Conservation (phyloP, 2,888 invertebrate genomes). For the Melanophora roralis region DNA sequence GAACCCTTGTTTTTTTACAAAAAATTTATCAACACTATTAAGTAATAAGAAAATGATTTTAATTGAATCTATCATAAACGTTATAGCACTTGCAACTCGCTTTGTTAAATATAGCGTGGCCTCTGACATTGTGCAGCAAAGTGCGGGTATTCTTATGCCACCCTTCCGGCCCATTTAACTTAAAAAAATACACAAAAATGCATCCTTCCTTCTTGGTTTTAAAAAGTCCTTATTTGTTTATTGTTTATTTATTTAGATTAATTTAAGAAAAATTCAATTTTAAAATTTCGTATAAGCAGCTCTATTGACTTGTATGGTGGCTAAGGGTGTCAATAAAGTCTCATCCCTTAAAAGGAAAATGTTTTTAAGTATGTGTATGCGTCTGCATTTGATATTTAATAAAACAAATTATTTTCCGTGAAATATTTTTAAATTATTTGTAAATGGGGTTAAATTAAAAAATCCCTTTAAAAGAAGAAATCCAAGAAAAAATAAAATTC, state of each 20-base stretch:
- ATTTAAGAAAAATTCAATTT: conserved; percentile 14
- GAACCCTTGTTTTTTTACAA: too few species aligned
- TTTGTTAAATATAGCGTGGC: too few species aligned
- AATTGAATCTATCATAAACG: too few species aligned
- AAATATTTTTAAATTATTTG: conserved; percentile 45
- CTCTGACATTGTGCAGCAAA: too few species aligned
- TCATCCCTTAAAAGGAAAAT: conserved; percentile 10
- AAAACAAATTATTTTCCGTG: conserved; percentile 41
- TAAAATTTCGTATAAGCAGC: conserved; percentile 1
- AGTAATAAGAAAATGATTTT: too few species aligned
- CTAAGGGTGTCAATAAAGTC: conserved; percentile 31
- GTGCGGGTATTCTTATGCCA: too few species aligned
- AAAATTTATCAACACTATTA: too few species aligned
- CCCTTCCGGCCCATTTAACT: not conserved
- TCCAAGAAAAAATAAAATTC: not conserved
- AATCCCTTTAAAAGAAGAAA: not conserved
- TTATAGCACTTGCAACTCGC: too few species aligned
- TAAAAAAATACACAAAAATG: too few species aligned
- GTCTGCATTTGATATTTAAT: not conserved
- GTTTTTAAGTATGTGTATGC: too few species aligned
- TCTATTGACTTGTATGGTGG: not conserved
- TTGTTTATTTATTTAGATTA: conserved; percentile 4
- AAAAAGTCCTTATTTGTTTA: conserved; percentile 22
- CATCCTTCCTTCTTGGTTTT: too few species aligned
- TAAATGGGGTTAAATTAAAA: conserved; percentile 53